Percentiles rank a stretch among this genome's conserved stretches.
phyloP scores from a whole-genome alignment of 2,113 vertebrate genomes.

The Furnarius figulus region DNA sequence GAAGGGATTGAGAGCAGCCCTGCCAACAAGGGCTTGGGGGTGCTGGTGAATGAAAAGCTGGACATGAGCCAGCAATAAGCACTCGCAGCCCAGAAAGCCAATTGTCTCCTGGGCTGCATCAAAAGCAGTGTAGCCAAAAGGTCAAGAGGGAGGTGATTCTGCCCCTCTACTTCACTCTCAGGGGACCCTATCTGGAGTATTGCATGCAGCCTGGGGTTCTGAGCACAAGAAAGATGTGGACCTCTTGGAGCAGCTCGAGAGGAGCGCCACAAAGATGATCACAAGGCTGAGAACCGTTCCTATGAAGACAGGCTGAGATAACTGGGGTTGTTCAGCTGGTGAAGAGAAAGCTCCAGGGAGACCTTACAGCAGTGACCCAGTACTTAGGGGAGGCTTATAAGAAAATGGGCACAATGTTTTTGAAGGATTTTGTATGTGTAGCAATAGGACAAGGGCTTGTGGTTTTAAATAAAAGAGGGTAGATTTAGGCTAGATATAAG shows the following conservation, averaged over 20 bases:
- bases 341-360: neutral
- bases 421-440: neutral
- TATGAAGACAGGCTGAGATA: neutral
- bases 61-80: neutral
- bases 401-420: neutral
- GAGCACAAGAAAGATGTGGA: neutral
- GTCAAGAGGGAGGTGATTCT: neutral
- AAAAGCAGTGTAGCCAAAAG: fast-evolving
- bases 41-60: neutral
- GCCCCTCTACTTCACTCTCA: fast-evolving
- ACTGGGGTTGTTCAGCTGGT: neutral
- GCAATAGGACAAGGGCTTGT: neutral
- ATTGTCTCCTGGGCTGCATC: neutral
- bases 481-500: neutral
- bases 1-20: neutral
- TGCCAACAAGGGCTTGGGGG: neutral
- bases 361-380: neutral
- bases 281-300: neutral
- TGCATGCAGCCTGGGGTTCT: neutral
- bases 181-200: neutral
- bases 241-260: neutral
- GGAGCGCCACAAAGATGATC: neutral
- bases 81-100: neutral
- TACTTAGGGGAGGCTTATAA: neutral
- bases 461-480: neutral